Evolutionary conservation across 2,888 invertebrate genomes (phyloP).

Genomic region (Drosophila fulvimacula): DNA sequence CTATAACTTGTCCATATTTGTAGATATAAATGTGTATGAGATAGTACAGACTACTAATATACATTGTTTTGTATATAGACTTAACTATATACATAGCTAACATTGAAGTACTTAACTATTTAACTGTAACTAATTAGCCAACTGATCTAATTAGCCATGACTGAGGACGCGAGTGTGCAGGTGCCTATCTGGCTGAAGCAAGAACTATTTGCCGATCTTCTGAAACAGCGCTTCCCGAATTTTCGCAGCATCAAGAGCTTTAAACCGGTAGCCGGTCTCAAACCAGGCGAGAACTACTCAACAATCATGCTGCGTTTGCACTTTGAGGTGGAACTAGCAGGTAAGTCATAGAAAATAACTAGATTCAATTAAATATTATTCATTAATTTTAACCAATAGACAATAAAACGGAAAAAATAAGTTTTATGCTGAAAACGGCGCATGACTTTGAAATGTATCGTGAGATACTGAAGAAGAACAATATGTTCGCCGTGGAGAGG

Average conservation of each 20-base stretch:
- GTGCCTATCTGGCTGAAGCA: not conserved
- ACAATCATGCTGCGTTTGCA: not conserved
- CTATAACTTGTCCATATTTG: too few species aligned
- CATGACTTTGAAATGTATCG: constrained; percentile 5
- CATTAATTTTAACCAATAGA: not conserved
- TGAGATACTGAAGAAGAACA: not conserved
- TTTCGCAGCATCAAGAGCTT: not conserved
- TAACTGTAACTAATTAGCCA: too few species aligned
- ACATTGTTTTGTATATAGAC: not conserved
- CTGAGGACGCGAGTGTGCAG: not conserved
- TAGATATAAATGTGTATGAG: too few species aligned
- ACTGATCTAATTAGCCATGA: not conserved
- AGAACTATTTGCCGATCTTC: not conserved
- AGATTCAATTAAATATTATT: not conserved
- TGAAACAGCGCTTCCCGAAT: not conserved
- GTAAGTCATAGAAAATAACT: not conserved
- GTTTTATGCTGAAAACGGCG: constrained; percentile 4
- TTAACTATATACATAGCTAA: too few species aligned
- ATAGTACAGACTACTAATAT: too few species aligned
- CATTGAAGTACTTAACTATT: too few species aligned
- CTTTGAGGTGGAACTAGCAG: not conserved
- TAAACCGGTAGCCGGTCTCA: not conserved
- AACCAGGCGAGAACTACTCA: not conserved
- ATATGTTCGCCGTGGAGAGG: not conserved
- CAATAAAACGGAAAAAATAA: not conserved